A percentile compares a stretch with the other conserved stretches of the same genome.
phyloP scores from a whole-genome alignment of 2,888 invertebrate species.

The Amorpha juglandis region DNA sequence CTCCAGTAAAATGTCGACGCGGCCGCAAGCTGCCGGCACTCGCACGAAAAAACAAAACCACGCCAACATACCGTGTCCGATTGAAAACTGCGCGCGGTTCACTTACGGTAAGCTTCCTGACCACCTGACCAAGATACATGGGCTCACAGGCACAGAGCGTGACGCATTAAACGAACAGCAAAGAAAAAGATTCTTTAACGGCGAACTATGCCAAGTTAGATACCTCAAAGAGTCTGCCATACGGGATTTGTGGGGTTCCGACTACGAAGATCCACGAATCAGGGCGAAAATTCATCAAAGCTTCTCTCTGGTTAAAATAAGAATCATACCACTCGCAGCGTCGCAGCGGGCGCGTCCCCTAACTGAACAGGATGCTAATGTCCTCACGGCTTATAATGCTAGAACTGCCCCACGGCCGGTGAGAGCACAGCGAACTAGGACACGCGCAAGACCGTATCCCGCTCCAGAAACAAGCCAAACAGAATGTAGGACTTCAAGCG shows the following conservation, averaged over 20 bases:
- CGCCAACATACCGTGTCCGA: conserved; percentile 81
- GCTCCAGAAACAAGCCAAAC: conserved; percentile 61
- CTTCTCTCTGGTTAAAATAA: conserved; percentile 77
- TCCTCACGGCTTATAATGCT: conserved; percentile 80
- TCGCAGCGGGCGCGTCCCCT: conserved; percentile 75
- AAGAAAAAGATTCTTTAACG: conserved; percentile 80
- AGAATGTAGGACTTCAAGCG: conserved; percentile 73
- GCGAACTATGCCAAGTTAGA: conserved; percentile 81
- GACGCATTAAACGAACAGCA: conserved; percentile 80
- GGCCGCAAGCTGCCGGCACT: conserved; percentile 57
- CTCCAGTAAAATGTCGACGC: conserved; percentile 56
- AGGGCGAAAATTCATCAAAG: conserved; percentile 80
- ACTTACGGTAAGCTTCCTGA: conserved; percentile 82
- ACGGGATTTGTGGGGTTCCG: conserved; percentile 79
- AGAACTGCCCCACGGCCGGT: conserved; percentile 77
- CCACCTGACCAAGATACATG: conserved; percentile 80
- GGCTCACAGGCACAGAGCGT: conserved; percentile 76
- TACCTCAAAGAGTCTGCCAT: conserved; percentile 81
- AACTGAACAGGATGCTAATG: conserved; percentile 81
- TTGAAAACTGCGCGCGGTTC: conserved; percentile 81
- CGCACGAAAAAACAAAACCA: conserved; percentile 83
- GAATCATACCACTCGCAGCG: conserved; percentile 79
- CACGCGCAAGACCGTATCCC: conserved; percentile 70
- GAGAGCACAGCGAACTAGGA: conserved; percentile 66
- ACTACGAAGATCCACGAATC: conserved; percentile 79